Base-by-base conservation (phyloP, 2,888 invertebrate genomes). In the Leptarthrus brevirostris region DNA sequence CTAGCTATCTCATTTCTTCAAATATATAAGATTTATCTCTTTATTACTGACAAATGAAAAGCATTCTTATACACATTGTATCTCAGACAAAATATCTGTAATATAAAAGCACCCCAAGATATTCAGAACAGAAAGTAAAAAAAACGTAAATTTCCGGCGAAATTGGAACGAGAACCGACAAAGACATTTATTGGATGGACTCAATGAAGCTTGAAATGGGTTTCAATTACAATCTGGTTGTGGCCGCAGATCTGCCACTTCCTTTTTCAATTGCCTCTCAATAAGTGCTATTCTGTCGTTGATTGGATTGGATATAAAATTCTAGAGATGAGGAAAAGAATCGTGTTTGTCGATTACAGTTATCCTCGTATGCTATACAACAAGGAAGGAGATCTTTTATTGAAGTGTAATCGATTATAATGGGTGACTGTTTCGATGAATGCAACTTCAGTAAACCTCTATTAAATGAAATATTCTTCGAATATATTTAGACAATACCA, bases 131-230 rank as follows among this genome's bases (percentile, higher is more conserved):
- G 24, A 52, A 74, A 58, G 34, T 40, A 44, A 34, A 34, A 44
- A 54, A 49, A 66, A 66, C 36, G 20, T 61, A 72, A 74, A 74
- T 40, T 72, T 74, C 54, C 54, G 56, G 72, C 20, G 34, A 44
- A 64, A 58, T 56, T 64, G 40, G 72, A 44, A 66, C 40, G 36
- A 66, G 73, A 73, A 49, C 34, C 75, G 69, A 73, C 70, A 76
- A 72, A 74, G 76, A 76, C 76, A 75, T 76, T 76, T 76, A 76
- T 76, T 76, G 76, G 76, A 74, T 76, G 52, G 74, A 69, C 74
- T 71, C 76, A 76, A 76, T 76, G 76, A 76, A 76, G 74, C 76
- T 72, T 74, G 74, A 76, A 76, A 76, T 76, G 76, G 76, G 74
- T 76, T 76, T 76, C 76, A 76, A 76, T 76, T 76, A 76, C 76